A percentile compares a stretch with the other conserved stretches of the same genome.
Conservation (phyloP, 2,797 vertebrate genomes). For the Ceyx erithaca region DNA sequence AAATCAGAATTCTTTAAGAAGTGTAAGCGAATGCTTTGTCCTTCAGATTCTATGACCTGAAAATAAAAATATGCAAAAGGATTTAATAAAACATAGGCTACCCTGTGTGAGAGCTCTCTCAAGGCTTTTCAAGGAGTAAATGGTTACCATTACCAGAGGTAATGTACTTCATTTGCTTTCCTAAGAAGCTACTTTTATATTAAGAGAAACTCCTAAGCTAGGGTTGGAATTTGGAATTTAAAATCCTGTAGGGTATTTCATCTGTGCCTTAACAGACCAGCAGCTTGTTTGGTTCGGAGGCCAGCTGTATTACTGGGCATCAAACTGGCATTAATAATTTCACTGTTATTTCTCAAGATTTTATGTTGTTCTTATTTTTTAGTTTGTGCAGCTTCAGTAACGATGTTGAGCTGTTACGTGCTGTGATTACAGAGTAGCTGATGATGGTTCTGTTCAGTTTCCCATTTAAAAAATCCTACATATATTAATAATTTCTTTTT, state of each 20-base stretch:
- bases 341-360: background rate
- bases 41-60: slow-evolving; percentile 62
- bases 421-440: background rate
- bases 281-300: background rate
- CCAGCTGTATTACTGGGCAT: background rate
- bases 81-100: slow-evolving; percentile 70
- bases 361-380: background rate
- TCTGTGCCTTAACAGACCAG: background rate
- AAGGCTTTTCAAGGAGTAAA: slow-evolving; percentile 65
- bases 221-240: slow-evolving; percentile 47
- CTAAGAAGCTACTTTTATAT: slow-evolving; percentile 49
- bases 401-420: background rate
- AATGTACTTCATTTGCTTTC: slow-evolving; percentile 68
- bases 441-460: background rate
- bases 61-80: slow-evolving; percentile 53
- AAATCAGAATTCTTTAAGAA: slow-evolving; percentile 32
- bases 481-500: background rate
- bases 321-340: slow-evolving; percentile 3
- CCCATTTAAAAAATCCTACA: background rate
- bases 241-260: slow-evolving; percentile 17
- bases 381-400: background rate
- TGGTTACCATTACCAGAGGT: slow-evolving; percentile 66
- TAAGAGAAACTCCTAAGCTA: slow-evolving; percentile 31
- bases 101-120: slow-evolving; percentile 26
- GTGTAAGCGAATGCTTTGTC: slow-evolving; percentile 43